Evolutionary conservation across 2,113 vertebrate species (phyloP).

Genomic region (Cebus imitator): DNA sequence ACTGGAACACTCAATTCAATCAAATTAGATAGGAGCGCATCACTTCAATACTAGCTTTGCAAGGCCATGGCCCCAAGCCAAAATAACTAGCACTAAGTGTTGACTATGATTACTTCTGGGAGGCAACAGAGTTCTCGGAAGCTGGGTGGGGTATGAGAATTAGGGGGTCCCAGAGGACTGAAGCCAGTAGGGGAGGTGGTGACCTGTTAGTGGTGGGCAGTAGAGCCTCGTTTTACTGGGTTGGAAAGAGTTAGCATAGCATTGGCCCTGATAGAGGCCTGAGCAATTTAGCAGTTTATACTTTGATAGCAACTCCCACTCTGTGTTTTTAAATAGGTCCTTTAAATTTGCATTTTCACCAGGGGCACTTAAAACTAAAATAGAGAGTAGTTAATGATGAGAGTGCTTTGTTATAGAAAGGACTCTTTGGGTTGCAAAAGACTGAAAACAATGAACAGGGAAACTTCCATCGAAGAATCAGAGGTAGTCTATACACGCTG

Average conservation of each 20-base stretch:
- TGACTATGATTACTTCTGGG: constrained; percentile 39
- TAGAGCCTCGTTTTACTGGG: background rate
- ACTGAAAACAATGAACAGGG: background rate
- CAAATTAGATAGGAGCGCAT: constrained; percentile 44
- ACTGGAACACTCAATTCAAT: constrained; percentile 64
- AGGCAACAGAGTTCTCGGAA: constrained; percentile 46
- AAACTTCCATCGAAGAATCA: background rate
- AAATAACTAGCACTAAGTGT: constrained; percentile 20
- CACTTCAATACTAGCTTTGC: constrained; percentile 38
- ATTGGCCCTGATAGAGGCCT: background rate
- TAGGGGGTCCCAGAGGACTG: background rate
- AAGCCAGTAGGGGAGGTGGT: background rate
- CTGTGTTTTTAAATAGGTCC: background rate
- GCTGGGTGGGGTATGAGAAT: constrained; percentile 4
- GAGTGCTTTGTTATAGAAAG: background rate
- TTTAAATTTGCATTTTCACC: background rate
- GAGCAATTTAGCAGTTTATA: background rate
- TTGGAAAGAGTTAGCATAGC: background rate
- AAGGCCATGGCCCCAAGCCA: constrained; percentile 11
- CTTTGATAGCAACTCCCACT: background rate
- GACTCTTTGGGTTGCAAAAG: background rate
- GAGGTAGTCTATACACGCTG: background rate
- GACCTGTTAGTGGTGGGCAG: background rate
- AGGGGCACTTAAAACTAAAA: background rate
- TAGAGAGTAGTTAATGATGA: background rate